phyloP scores from a whole-genome alignment of 64 coral and sea anemone genomes.

The Acropora tenuis region DNA sequence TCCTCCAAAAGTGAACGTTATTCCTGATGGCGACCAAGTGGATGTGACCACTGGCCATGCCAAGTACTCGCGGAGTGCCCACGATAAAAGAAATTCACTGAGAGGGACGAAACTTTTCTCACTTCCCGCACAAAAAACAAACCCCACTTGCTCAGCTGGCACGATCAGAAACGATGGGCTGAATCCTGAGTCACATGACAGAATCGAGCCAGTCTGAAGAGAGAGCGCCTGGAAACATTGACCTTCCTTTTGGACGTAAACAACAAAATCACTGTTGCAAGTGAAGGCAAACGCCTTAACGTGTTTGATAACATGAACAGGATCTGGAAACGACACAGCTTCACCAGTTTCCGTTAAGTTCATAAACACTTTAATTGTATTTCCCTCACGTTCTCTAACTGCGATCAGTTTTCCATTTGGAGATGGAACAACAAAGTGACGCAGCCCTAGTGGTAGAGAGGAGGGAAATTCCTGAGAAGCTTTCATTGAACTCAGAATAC shows the following conservation, averaged over 20 bases:
- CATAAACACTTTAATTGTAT: too few relatives aligned
- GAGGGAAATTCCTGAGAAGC: too few relatives aligned
- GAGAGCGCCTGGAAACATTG: not conserved
- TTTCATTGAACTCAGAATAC: too few relatives aligned
- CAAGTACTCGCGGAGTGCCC: not conserved
- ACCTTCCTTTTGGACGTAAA: not conserved
- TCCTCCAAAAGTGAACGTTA: not conserved
- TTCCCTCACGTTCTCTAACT: too few relatives aligned
- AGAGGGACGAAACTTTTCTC: not conserved
- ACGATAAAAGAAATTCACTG: not conserved
- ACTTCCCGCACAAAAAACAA: not conserved
- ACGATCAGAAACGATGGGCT: not conserved
- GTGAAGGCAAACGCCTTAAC: not conserved
- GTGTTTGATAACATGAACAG: not conserved
- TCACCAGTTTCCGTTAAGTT: not conserved
- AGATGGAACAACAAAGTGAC: too few relatives aligned
- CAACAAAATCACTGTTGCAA: not conserved
- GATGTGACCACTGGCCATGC: not conserved
- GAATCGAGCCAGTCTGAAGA: constrained; percentile 2
- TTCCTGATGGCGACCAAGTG: too few relatives aligned
- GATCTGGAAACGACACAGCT: too few relatives aligned
- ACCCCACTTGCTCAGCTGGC: not conserved
- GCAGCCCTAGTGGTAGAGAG: too few relatives aligned
- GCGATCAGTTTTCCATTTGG: too few relatives aligned
- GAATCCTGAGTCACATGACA: not conserved